phyloP scores from a whole-genome alignment of 2,888 invertebrate genomes.

The Agriopis leucophaearia region DNA sequence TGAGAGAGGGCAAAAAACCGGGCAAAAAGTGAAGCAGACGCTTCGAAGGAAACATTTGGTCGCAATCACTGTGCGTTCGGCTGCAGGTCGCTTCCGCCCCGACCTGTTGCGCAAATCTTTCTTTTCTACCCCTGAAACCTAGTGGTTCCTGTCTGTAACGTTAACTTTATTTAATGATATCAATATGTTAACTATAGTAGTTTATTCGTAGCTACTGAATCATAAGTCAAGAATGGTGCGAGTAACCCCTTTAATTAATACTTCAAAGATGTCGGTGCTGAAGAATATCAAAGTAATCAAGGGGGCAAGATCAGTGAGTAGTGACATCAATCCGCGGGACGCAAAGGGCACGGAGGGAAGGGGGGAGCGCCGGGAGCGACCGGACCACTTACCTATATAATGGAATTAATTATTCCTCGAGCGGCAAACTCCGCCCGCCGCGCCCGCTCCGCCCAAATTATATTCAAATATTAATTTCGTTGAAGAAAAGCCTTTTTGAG shows the following conservation, averaged over 20 bases:
- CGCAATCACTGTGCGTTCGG: conserved; percentile 73
- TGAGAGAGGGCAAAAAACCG: conserved; percentile 72
- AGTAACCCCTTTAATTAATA: not conserved
- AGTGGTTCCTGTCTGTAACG: conserved; percentile 47
- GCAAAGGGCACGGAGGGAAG: conserved; percentile 40
- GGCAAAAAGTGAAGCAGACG: conserved; percentile 81
- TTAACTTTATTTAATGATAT: conserved; percentile 14
- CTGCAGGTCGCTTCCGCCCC: conserved; percentile 86
- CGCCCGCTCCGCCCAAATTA: conserved; percentile 85
- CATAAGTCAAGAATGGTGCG: too few species aligned
- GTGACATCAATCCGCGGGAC: conserved; percentile 46
- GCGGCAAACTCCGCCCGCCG: conserved; percentile 85
- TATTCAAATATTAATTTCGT: conserved; percentile 87
- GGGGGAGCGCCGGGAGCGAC: conserved; percentile 52
- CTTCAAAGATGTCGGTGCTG: not conserved
- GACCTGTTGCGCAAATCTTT: conserved; percentile 85
- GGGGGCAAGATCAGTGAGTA: conserved; percentile 48
- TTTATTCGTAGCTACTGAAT: not conserved
- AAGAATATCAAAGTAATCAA: conserved; percentile 32
- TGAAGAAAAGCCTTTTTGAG: conserved; percentile 85
- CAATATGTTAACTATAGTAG: not conserved
- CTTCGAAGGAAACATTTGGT: conserved; percentile 84
- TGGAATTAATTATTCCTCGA: conserved; percentile 85
- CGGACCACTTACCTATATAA: conserved; percentile 80
- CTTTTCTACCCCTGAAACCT: conserved; percentile 44